A percentile compares a stretch with the other conserved stretches of the same genome.
These are phyloP conservation scores for Gymnarchus niloticus DNA, from an alignment of 2,113 vertebrate species.

Conservation along the genomic window DNA sequence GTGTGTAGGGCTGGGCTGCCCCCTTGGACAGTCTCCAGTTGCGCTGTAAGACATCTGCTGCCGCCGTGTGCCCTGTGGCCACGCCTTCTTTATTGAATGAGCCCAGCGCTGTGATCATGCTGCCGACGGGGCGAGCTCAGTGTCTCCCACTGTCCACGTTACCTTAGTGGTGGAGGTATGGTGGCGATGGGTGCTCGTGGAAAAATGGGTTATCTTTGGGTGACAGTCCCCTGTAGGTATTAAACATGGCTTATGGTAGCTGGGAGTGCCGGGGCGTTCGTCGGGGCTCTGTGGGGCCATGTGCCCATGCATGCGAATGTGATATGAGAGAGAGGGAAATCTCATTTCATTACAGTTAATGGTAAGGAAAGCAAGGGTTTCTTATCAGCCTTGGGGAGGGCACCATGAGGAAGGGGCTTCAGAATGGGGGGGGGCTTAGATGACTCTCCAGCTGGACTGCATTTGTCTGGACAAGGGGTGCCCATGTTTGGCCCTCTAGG, in stretches of 20 bases:
- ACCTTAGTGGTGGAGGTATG: not conserved
- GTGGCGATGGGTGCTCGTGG: not conserved
- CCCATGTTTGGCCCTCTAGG: not conserved
- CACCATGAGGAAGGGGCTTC: not conserved
- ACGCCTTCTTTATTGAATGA: not conserved
- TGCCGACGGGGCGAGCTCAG: not conserved
- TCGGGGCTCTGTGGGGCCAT: not conserved
- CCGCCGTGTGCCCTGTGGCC: not conserved
- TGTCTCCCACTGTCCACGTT: not conserved
- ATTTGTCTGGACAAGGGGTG: constrained; percentile 30
- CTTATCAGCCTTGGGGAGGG: constrained; percentile 55
- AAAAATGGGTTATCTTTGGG: constrained; percentile 13
- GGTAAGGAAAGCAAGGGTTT: constrained; percentile 73
- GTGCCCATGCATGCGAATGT: not conserved
- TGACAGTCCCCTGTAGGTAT: not conserved
- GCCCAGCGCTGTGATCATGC: not conserved
- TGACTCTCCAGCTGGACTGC: constrained; percentile 69
- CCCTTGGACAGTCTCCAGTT: not conserved
- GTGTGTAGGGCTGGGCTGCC: not conserved
- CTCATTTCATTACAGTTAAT: constrained; percentile 79
- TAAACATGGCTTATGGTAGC: not conserved
- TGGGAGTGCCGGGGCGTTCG: not conserved
- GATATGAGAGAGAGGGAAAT: constrained; percentile 62
- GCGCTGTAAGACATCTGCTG: not conserved
- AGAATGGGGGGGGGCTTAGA: constrained; percentile 60